Conservation (phyloP, 2,797 vertebrate genomes). For the Oreochromis grahami region DNA sequence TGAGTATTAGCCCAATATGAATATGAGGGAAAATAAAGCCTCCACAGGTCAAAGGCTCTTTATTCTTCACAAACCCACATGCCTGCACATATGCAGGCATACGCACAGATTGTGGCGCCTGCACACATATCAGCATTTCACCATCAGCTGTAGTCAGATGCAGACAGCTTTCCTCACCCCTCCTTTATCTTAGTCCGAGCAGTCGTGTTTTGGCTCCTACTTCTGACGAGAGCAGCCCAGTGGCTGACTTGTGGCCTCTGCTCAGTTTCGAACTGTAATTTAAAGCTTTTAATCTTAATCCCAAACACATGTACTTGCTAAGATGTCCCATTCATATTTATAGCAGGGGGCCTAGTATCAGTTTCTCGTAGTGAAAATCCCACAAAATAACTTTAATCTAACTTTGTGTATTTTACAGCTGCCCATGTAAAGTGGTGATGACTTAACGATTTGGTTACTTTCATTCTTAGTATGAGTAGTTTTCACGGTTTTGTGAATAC, state of each 20-base stretch:
- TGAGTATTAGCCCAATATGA: slow-evolving; percentile 61
- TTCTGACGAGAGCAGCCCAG: slow-evolving; percentile 30
- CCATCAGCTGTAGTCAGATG: not conserved
- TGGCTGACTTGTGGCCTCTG: slow-evolving; percentile 7
- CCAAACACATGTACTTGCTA: slow-evolving; percentile 39
- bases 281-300: slow-evolving; percentile 41
- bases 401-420: not conserved
- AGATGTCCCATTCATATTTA: slow-evolving; percentile 32
- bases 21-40: slow-evolving; percentile 65
- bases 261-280: not conserved
- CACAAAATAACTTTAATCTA: not conserved
- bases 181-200: slow-evolving; percentile 40
- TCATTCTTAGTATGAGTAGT: not conserved
- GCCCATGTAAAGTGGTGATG: not conserved
- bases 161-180: not conserved
- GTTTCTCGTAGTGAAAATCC: slow-evolving; percentile 19
- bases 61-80: slow-evolving; percentile 43
- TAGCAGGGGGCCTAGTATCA: not conserved
- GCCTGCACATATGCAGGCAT: slow-evolving; percentile 8
- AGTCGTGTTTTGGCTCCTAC: slow-evolving; percentile 26
- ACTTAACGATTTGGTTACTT: not conserved
- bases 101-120: not conserved
- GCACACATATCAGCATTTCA: not conserved
- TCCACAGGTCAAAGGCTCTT: slow-evolving; percentile 64
- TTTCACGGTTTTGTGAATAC: not conserved